Evolutionary conservation across 2,113 vertebrate genomes (phyloP), one percentile per base, ranked within the genome.

Genomic region (Taxidea taxus): DNA sequence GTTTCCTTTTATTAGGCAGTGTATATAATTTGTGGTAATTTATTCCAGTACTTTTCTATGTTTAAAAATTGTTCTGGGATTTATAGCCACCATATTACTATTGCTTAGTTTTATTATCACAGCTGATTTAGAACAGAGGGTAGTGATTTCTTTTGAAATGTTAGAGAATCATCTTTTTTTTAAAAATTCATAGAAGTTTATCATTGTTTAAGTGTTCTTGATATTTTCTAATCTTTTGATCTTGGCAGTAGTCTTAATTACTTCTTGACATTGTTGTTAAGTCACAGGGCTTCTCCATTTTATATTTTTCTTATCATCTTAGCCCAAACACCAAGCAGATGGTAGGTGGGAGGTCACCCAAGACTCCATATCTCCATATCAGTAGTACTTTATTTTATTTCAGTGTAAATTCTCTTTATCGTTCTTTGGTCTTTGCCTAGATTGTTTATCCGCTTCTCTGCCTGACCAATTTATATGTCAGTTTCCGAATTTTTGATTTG

Each of bases 81-180:
- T 96, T 81, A 44, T 77, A 89, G 44, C 56, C 20, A 96, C 15
- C 2, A 12, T 62, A 51, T 92, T 92, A 60, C 13, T 25, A 4
- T 23, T 70, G 20, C 4, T 83, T 96, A 87, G 8, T 95, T 70
- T 91, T 87, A 58, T 21, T 60, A 77, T 89, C 66, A 92, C 3
- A 91, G 34, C 8, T 74, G 60, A 68, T 95, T 95, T 77, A 90
- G 64, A 88, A 89, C 12, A 44, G 15, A 85, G 37, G 7, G 10
- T 90, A 27, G 29, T 75, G 27, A 86, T 88, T 95, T 93, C 31
- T 93, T 92, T 68, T 87, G n/a, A 72, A 93, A 77, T 91, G 31
- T 95, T 97, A 37, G 18, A 81, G 31, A 70, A 56, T 66, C 29
- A 85, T 94, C 6, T 11, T 0, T 54, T 82, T 90, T 34, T 18